Conservation (phyloP, 1,140 invertebrate species). For the Grapholita molesta region DNA sequence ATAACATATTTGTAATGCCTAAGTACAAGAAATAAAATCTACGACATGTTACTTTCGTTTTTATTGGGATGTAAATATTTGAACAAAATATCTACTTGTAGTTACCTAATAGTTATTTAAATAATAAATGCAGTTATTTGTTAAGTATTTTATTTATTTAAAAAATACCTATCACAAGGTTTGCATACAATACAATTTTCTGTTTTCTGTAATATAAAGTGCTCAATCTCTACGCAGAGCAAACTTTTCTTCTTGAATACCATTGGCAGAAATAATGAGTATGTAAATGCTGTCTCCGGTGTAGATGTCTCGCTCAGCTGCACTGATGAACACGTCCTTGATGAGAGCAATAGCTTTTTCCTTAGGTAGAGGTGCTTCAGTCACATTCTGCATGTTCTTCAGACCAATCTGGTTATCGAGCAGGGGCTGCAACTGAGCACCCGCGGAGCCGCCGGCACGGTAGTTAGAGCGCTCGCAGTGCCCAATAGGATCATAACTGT, state of each 20-base stretch:
- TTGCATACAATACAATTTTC: neutral
- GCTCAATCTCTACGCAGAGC: slow-evolving; percentile 88
- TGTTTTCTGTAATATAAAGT: slow-evolving; percentile 20
- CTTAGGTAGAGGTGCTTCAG: slow-evolving; percentile 80
- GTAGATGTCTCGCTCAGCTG: slow-evolving; percentile 97
- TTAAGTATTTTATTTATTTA: slow-evolving; percentile 33
- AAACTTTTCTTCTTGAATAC: slow-evolving; percentile 85
- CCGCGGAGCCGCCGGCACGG: slow-evolving; percentile 91
- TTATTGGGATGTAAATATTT: slow-evolving; percentile 58
- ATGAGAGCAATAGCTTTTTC: slow-evolving; percentile 91
- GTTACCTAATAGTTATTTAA: slow-evolving; percentile 66
- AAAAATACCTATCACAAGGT: slow-evolving; percentile 20
- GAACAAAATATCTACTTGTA: slow-evolving; percentile 66
- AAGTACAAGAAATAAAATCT: slow-evolving; percentile 69
- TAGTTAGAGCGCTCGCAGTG: slow-evolving; percentile 91
- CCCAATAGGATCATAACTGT: slow-evolving; percentile 98
- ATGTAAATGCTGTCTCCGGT: slow-evolving; percentile 96
- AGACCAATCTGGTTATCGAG: slow-evolving; percentile 94
- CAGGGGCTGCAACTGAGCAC: slow-evolving; percentile 89
- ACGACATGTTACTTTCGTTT: slow-evolving; percentile 39
- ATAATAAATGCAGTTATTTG: slow-evolving; percentile 66
- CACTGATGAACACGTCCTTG: slow-evolving; percentile 98
- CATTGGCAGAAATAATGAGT: slow-evolving; percentile 94
- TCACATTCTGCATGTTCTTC: slow-evolving; percentile 89
- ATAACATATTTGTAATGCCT: slow-evolving; percentile 76